Conservation (phyloP, 2,888 invertebrate genomes). For the Mylabris sibirica region DNA sequence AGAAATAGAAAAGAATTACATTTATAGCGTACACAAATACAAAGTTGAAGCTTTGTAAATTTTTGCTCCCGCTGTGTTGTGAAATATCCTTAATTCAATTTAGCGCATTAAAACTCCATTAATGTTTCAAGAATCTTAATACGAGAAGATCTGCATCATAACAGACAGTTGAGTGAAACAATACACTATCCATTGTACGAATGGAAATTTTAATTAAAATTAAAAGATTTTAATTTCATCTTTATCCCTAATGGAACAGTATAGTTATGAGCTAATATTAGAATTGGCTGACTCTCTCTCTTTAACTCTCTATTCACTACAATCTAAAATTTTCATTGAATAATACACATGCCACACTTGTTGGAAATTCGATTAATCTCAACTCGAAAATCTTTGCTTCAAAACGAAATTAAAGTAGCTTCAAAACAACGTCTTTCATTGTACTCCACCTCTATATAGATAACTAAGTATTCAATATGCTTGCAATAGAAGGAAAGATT, state of each 20-base stretch:
- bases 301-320: background rate
- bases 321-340: background rate
- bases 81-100: background rate
- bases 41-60: background rate
- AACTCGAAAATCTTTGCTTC: background rate
- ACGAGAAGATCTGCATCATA: background rate
- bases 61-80: background rate
- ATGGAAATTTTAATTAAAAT: slow-evolving; percentile 3
- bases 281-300: too few species aligned
- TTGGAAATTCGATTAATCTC: background rate
- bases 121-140: background rate
- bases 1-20: too few species aligned
- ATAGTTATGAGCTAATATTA: background rate
- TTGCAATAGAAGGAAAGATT: too few species aligned
- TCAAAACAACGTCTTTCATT: too few species aligned
- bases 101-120: background rate
- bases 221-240: background rate
- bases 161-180: slow-evolving; percentile 4
- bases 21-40: background rate
- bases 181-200: background rate
- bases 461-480: too few species aligned
- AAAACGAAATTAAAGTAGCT: too few species aligned
- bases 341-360: background rate
- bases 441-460: too few species aligned
- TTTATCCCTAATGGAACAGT: background rate